Base-by-base conservation (phyloP, 2,888 invertebrate genomes). In the Aproaerema taeniolella region DNA sequence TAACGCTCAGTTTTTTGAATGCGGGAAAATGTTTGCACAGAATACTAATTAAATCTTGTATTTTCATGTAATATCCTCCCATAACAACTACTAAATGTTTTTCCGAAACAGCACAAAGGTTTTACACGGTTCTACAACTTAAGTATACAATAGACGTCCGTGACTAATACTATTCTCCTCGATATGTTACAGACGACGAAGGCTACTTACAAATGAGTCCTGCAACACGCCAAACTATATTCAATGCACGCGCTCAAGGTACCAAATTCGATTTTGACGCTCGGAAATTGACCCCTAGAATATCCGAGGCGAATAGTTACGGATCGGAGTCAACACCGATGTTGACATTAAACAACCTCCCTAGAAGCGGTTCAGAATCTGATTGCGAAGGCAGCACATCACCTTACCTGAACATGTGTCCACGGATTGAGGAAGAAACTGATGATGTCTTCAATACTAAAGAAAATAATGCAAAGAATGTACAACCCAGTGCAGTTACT, bases 121-220 rank as follows among this genome's bases (percentile, higher is more conserved):
- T n/a, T n/a, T n/a, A n/a, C n/a, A n/a, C n/a, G n/a, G n/a, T n/a
- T n/a, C n/a, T n/a, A n/a, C n/a, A n/a, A n/a, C n/a, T n/a, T n/a
- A n/a, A n/a, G n/a, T n/a, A n/a, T n/a, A n/a, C n/a, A n/a, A n/a
- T n/a, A n/a, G n/a, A n/a, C n/a, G n/a, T n/a, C n/a, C n/a, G 13
- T 40, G 25, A 36, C 29, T 38, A 38, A 40, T 20, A 29, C 10
- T 25, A 32, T 46, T 31, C 15, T 38, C 13, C 35, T 12, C 17
- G 20, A 29, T 40, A 26, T 34, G 30, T 80, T 78, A 39, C 77
- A 72, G 77, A 83, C 46, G 79, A 79, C 31, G 85, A 88, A 41
- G 90, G 90, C 12, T 91, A 92, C 59, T 72, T 91, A 39, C 88
- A 89, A 59, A 91, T 91, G 91, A 89, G 87, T 52, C 86, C 90